phyloP scores from a whole-genome alignment of 2,888 invertebrate species.

The Microdon myrmicae region DNA sequence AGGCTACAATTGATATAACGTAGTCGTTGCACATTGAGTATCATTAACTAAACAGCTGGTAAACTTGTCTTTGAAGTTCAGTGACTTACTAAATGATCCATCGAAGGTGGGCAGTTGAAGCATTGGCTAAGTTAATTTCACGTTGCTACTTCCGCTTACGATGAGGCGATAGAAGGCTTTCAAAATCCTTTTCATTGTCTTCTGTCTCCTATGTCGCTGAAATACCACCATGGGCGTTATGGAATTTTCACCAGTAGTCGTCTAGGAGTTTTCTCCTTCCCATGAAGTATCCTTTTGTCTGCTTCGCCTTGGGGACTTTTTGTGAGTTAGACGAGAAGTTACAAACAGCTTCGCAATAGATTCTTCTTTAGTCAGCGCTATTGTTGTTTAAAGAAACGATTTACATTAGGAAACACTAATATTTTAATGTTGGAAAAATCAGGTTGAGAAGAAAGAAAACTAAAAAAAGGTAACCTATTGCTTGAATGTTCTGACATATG shows the following conservation, averaged over 20 bases:
- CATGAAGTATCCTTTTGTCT: not conserved
- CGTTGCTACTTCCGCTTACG: not conserved
- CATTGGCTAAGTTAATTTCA: too few species aligned
- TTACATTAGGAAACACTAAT: too few species aligned
- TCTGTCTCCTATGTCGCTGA: not conserved
- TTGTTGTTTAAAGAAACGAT: too few species aligned
- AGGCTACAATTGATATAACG: constrained; percentile 16
- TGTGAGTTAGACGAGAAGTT: constrained; percentile 2
- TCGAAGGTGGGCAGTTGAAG: constrained; percentile 14
- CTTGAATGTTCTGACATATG: too few species aligned
- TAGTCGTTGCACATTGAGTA: constrained; percentile 5
- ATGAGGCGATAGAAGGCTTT: not conserved
- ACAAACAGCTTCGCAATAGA: not conserved
- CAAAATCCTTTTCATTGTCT: not conserved
- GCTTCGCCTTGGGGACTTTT: not conserved
- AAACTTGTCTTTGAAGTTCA: constrained; percentile 17
- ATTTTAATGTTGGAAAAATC: not conserved
- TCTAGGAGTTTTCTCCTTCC: not conserved
- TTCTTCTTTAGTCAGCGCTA: not conserved
- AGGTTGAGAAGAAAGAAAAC: too few species aligned
- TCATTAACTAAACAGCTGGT: constrained; percentile 9
- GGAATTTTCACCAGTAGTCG: not conserved
- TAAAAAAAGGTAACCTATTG: too few species aligned
- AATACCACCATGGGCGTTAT: not conserved
- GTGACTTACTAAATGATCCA: constrained; percentile 11